Evolutionary conservation across 2,113 vertebrate species (phyloP), one percentile per base, ranked within the genome.

Genomic region (Melanotaenia duboulayi): DNA sequence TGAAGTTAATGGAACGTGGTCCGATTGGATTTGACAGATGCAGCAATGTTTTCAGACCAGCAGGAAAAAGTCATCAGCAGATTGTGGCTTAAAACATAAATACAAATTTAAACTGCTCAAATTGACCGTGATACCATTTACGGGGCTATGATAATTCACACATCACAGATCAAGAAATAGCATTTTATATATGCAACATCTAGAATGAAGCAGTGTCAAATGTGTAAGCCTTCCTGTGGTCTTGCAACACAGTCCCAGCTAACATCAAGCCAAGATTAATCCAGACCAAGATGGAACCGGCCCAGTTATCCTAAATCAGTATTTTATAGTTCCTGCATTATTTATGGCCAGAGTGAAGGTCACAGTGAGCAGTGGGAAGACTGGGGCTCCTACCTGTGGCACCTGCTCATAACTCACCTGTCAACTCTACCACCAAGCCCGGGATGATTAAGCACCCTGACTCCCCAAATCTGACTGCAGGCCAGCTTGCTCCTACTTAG

Each of bases 301-400:
- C 63, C 51, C 63, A 73, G 78, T 87, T 69, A 82, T 74, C 88
- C 65, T 86, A 82, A 89, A 91, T 92, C 91, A 89, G 84, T 80
- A 20, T 80, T 90, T 89, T 84, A 91, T 71, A 63, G 77, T 39
- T 25, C 55, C 59, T 81, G 70, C 37, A 48, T 90, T 92, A 92
- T 93, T 92, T 91, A 93, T 87, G 76, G 81, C 59, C 58, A 16
- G 63, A 76, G 74, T 65, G 77, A 92, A 93, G 92, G 93, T 93
- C 90, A 86, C 19, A 52, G 78, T 24, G 67, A 74, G 72, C 37
- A 19, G 67, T 80, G 76, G 82, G 83, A 80, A 79, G 86, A 65
- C 66, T 62, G 49, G 83, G 52, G 66, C 72, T 78, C 58, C 90
- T 85, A 90, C 90, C 88, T 92, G 90, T 86, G 64, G 83, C 65